These are phyloP conservation scores for Rhadinocentrus ornatus DNA, from an alignment of 2,797 vertebrate genomes.

Conservation along the genomic window DNA sequence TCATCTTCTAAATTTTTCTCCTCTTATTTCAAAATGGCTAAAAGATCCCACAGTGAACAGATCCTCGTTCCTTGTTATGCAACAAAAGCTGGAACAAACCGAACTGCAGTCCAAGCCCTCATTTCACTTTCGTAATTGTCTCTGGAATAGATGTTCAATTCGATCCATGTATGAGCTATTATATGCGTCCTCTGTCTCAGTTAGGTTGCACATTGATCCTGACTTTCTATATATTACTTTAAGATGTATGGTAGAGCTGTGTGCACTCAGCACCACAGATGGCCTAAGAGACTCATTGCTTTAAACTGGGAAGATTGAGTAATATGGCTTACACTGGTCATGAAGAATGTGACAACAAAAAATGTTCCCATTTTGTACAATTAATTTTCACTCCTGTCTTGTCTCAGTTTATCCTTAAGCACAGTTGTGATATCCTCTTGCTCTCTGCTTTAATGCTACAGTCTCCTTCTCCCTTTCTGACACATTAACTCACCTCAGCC, in stretches of 20 bases:
- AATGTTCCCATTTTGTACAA: constrained; percentile 47
- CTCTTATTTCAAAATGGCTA: constrained; percentile 28
- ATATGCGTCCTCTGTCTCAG: constrained; percentile 48
- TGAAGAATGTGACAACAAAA: constrained; percentile 53
- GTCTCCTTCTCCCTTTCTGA: constrained; percentile 35
- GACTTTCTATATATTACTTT: constrained; percentile 48
- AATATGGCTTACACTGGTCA: constrained; percentile 44
- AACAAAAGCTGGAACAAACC: constrained; percentile 56
- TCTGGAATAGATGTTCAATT: constrained; percentile 21
- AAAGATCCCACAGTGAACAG: constrained; percentile 23
- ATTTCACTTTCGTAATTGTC: constrained; percentile 53
- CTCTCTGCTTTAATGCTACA: constrained; percentile 33
- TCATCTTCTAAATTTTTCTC: constrained; percentile 13
- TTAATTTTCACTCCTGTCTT: constrained; percentile 47
- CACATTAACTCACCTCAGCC: constrained; percentile 51
- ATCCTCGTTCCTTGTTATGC: constrained; percentile 33
- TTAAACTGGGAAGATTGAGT: constrained; percentile 41
- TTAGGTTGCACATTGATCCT: constrained; percentile 52
- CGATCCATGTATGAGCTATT: constrained; percentile 41
- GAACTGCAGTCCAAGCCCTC: constrained; percentile 23
- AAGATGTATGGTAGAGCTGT: constrained; percentile 46
- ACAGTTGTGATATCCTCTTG: constrained; percentile 48
- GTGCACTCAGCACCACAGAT: constrained; percentile 13
- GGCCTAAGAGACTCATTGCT: constrained; percentile 19
- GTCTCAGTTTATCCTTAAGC: constrained; percentile 48